Evolutionary conservation across 2,113 vertebrate species (phyloP).

Genomic region (Dendropsophus ebraccatus): DNA sequence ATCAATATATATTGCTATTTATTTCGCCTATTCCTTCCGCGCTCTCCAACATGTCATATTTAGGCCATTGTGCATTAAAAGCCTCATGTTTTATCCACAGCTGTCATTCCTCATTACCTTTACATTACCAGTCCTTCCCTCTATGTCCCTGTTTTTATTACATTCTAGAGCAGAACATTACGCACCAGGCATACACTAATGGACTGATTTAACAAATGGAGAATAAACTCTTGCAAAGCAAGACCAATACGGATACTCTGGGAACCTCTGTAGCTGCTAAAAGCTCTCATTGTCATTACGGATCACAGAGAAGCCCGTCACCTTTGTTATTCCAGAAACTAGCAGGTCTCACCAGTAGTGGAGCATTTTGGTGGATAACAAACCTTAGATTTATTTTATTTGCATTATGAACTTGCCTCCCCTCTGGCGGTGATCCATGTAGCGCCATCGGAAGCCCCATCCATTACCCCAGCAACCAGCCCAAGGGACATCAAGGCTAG

Average conservation of each 20-base stretch:
- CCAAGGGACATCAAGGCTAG: too few species aligned
- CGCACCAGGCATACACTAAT: constrained; percentile 1
- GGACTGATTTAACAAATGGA: constrained; percentile 9
- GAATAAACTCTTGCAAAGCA: background rate
- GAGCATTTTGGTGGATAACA: background rate
- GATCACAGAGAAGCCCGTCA: background rate
- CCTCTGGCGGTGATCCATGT: too few species aligned
- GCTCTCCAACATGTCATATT: constrained; percentile 6
- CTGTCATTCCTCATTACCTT: constrained; percentile 27
- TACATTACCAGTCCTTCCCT: constrained; percentile 16
- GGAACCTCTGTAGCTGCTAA: background rate
- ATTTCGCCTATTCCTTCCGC: background rate
- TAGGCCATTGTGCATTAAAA: constrained; percentile 22
- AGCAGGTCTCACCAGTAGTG: background rate
- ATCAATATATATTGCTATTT: background rate
- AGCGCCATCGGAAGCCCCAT: too few species aligned
- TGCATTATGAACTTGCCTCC: too few species aligned
- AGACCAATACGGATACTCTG: background rate
- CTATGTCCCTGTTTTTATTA: background rate
- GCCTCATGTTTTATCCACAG: constrained; percentile 9
- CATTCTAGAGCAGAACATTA: constrained; percentile 17
- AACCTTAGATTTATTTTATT: background rate
- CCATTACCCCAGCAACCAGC: too few species aligned
- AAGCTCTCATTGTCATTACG: constrained; percentile 19
- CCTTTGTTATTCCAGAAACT: background rate